phyloP scores from a whole-genome alignment of 2,888 invertebrate species.

The Tiphia femorata region DNA sequence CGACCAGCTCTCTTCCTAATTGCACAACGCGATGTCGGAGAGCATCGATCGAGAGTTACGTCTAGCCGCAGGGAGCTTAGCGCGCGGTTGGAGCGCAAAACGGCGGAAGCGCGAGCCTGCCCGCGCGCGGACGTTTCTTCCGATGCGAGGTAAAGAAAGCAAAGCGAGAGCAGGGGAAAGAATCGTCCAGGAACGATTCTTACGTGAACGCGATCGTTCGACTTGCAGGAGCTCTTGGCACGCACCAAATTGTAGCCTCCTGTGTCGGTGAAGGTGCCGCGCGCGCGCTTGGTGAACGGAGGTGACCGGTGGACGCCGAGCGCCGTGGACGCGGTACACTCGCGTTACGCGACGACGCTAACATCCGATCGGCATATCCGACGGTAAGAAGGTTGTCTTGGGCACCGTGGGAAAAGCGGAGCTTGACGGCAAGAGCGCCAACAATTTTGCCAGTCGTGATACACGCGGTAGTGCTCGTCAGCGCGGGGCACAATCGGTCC shows the following conservation, averaged over 20 bases:
- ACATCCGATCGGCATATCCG: conserved; percentile 38
- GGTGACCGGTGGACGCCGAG: too few relatives aligned
- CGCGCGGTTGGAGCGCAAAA: not conserved
- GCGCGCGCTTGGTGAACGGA: too few relatives aligned
- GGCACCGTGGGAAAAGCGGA: conserved; percentile 46
- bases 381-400: conserved; percentile 32
- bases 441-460: conserved; percentile 27
- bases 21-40: conserved; percentile 2
- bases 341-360: too few relatives aligned
- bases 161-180: conserved; percentile 20
- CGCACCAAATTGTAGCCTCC: conserved; percentile 31
- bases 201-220: conserved; percentile 16
- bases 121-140: not conserved
- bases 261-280: conserved; percentile 3
- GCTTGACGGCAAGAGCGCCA: conserved; percentile 26
- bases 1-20: conserved; percentile 1
- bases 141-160: conserved; percentile 36
- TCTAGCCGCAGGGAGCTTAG: conserved; percentile 2
- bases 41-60: conserved; percentile 6
- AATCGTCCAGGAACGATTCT: conserved; percentile 3
- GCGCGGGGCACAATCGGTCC: conserved; percentile 44
- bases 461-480: conserved; percentile 22
- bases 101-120: conserved; percentile 2
- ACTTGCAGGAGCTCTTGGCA: conserved; percentile 9
- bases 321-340: too few relatives aligned